Evolutionary conservation across 2,113 vertebrate genomes (phyloP).

Genomic region (Nibea coibor): DNA sequence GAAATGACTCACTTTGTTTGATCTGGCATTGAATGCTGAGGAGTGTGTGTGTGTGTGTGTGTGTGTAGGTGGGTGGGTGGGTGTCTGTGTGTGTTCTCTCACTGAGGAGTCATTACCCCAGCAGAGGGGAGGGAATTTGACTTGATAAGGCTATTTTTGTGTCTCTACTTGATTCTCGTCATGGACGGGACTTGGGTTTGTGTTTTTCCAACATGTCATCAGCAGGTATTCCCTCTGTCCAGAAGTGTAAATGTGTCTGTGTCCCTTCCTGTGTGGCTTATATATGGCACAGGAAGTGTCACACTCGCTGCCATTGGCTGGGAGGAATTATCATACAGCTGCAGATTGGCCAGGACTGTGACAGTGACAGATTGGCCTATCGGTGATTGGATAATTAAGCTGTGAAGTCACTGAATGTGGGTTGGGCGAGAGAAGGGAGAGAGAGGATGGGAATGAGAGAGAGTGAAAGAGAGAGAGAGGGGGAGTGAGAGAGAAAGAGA

Average conservation of each 20-base stretch:
- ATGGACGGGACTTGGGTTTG: background rate
- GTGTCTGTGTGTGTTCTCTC: background rate
- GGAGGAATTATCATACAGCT: background rate
- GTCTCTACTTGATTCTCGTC: background rate
- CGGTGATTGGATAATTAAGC: conserved; percentile 55
- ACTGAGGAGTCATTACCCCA: background rate
- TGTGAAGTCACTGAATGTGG: conserved; percentile 50
- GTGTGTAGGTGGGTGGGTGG: background rate
- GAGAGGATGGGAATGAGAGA: background rate
- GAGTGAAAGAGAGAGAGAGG: background rate
- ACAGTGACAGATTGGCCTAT: conserved; percentile 69
- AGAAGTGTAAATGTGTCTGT: background rate
- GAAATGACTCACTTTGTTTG: conserved; percentile 22
- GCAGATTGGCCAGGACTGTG: conserved; percentile 52
- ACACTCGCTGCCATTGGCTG: conserved; percentile 42
- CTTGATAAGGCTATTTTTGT: background rate
- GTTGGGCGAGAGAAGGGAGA: conserved; percentile 12
- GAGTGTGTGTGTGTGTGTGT: conserved; percentile 17
- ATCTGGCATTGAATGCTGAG: conserved; percentile 4
- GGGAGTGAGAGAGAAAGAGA: background rate
- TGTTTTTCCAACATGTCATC: background rate
- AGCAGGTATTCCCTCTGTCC: too few species aligned
- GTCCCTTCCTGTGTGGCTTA: conserved; percentile 11
- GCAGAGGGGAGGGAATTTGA: background rate
- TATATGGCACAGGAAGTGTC: background rate